Evolutionary conservation across 2,113 vertebrate species (phyloP).

Genomic region (Salvelinus fontinalis): DNA sequence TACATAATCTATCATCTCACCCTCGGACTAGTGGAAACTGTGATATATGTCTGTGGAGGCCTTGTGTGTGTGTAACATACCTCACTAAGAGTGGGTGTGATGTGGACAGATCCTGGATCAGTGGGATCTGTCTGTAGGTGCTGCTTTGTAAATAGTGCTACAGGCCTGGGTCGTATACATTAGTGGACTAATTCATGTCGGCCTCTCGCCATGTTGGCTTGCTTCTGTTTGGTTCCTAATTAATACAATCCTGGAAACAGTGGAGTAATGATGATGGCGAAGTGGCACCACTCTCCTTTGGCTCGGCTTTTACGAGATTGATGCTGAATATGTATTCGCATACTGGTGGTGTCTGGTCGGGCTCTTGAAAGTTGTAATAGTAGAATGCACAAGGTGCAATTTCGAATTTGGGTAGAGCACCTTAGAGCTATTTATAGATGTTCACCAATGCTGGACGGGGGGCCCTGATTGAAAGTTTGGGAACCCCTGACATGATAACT

Average conservation of each 20-base stretch:
- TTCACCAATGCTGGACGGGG: too few species aligned
- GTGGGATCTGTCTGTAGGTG: neutral
- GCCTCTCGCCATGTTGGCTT: neutral
- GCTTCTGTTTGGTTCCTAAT: neutral
- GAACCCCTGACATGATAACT: too few species aligned
- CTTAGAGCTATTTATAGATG: too few species aligned
- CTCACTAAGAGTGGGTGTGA: constrained; percentile 25
- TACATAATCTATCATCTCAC: constrained; percentile 52
- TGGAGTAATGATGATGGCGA: constrained; percentile 50
- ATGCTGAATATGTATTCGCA: neutral
- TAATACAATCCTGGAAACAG: neutral
- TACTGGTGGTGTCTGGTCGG: neutral
- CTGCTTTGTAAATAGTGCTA: constrained; percentile 1
- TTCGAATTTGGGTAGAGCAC: too few species aligned
- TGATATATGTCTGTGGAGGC: constrained; percentile 45
- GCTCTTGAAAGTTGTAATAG: neutral
- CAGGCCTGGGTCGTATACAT: too few species aligned
- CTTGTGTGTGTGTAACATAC: constrained; percentile 21
- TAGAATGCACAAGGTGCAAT: too few species aligned
- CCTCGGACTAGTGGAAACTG: constrained; percentile 57
- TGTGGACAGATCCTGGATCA: neutral
- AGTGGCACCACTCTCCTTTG: constrained; percentile 4
- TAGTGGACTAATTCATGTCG: too few species aligned
- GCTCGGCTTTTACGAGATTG: neutral
- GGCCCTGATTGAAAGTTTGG: too few species aligned